Base-by-base conservation (phyloP, 2,888 invertebrate species). In the Agrotis clavis region DNA sequence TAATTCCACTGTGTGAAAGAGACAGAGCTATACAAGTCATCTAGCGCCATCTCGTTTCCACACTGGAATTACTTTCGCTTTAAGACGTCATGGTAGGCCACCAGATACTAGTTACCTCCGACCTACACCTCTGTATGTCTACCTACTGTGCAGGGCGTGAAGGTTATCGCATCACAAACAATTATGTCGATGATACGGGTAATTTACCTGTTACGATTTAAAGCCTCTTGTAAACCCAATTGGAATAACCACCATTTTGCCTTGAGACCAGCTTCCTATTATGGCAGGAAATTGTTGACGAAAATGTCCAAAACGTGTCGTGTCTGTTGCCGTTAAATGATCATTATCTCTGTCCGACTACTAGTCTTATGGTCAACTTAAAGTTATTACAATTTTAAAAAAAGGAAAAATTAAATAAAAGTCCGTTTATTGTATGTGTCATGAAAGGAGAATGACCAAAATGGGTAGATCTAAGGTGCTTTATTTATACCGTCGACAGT, bases 231-330 rank as follows among this genome's bases (percentile, higher is more conserved):
- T 50, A n/a, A 4, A 11, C 14, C 25, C 3, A 62, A 54, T 62
- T 41, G 51, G 64, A 25, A 67, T 47, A 67, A 68, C 25, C n/a
- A 63, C 35, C 53, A 53, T 61, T 54, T 72, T 54, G 62, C 74
- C 68, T 77, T 80, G 71, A 67, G 30, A 63, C 67, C 51, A 67
- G 72, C 62, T 75, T 67, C 67, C 59, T 14, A 62, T 47, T 83
- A 79, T 63, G 76, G 71, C 60, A 51, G 59, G 60, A 79, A 69
- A 81, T 73, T 71, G 67, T 54, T 54, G 51, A 45, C 61, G 30
- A 67, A 77, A 72, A 72, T 74, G 50, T 56, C 63, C 67, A 48
- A 74, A 78, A 64, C 56, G 2, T 25, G 30, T 48, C 41, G 41
- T 41, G 41, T 48, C 14, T 35, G 21, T 19, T 21, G n/a, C 21